Conservation (phyloP, 2,797 vertebrate genomes). For the Brachymystax lenok region DNA sequence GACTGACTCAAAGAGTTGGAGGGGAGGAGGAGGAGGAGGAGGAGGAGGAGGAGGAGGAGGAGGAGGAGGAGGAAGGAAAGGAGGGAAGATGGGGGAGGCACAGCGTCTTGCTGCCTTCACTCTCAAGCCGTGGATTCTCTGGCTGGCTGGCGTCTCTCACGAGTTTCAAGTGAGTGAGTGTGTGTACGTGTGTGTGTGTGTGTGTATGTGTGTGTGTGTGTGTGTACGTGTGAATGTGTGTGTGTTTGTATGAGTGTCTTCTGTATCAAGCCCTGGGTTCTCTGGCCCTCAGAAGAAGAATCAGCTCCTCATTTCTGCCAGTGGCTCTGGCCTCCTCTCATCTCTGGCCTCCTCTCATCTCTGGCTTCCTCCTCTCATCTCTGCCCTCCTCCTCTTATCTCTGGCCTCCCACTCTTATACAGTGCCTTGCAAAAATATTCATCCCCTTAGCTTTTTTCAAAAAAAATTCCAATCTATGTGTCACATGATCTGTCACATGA, state of each 20-base stretch:
- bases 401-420: slow-evolving; percentile 28
- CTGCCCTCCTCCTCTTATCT: slow-evolving; percentile 24
- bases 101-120: slow-evolving; percentile 17
- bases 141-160: too few species aligned
- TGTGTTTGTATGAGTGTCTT: slow-evolving; percentile 31
- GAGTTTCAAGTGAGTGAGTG: too few species aligned
- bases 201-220: background rate
- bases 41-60: too few species aligned
- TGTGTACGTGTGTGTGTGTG: too few species aligned
- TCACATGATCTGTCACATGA: too few species aligned
- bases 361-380: background rate
- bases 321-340: slow-evolving; percentile 41
- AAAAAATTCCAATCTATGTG: too few species aligned
- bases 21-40: slow-evolving; percentile 23
- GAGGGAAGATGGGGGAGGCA: slow-evolving; percentile 19
- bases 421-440: too few species aligned
- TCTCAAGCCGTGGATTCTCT: too few species aligned
- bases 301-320: slow-evolving; percentile 42
- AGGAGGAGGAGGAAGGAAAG: too few species aligned
- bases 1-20: slow-evolving; percentile 50
- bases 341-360: slow-evolving; percentile 17
- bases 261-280: slow-evolving; percentile 59
- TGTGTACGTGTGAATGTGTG: background rate
- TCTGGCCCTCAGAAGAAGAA: slow-evolving; percentile 43
- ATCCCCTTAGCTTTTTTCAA: too few species aligned